These are phyloP conservation scores for Cherax quadricarinatus DNA, from an alignment of 1,140 invertebrate species.

Conservation along the genomic window DNA sequence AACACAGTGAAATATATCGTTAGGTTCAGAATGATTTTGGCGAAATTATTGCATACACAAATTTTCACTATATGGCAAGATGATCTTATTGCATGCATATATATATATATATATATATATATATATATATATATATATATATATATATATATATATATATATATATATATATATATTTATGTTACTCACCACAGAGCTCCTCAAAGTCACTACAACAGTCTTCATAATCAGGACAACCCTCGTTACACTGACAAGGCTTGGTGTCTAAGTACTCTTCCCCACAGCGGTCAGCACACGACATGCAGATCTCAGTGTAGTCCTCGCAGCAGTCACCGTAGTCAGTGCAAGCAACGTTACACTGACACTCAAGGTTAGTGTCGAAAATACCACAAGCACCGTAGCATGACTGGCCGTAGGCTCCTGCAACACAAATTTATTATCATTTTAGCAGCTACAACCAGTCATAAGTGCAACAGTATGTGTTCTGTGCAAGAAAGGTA, in stretches of 20 bases:
- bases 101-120: slow-evolving; percentile 31
- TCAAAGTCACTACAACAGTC: slow-evolving; percentile 53
- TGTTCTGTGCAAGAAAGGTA: too few species aligned
- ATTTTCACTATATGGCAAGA: too few species aligned
- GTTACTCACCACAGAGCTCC: slow-evolving; percentile 43
- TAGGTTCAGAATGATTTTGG: too few species aligned
- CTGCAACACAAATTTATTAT: not conserved
- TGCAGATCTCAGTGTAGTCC: slow-evolving; percentile 49
- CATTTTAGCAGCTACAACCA: not conserved
- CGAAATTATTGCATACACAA: too few species aligned
- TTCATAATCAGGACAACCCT: slow-evolving; percentile 18
- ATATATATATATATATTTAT: not conserved
- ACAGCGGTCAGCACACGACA: slow-evolving; percentile 60
- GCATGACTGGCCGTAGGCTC: slow-evolving; percentile 47
- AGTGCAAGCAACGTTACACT: slow-evolving; percentile 54
- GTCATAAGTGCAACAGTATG: not conserved
- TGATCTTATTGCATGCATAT: too few species aligned
- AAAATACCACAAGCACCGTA: slow-evolving; percentile 19
- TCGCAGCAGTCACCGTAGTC: slow-evolving; percentile 51
- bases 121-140: slow-evolving; percentile 22
- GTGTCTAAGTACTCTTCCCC: slow-evolving; percentile 30
- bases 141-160: slow-evolving; percentile 1
- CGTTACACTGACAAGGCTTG: slow-evolving; percentile 65
- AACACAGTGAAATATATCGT: too few species aligned
- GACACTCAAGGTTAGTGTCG: slow-evolving; percentile 27